Base-by-base conservation (phyloP, 2,888 invertebrate genomes). In the Diaphora mendica region DNA sequence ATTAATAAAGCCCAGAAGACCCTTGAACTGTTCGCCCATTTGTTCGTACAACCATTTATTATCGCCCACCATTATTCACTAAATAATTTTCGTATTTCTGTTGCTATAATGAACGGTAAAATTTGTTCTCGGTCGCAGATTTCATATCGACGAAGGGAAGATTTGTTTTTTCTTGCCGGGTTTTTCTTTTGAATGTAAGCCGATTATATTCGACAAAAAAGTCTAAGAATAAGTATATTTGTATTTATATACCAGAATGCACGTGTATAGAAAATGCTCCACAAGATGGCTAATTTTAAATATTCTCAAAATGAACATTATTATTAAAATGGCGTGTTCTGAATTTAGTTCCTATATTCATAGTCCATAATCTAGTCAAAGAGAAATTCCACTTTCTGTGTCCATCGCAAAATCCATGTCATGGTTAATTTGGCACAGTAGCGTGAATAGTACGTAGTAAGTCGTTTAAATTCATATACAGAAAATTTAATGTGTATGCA, bases 51-150 rank as follows among this genome's bases (percentile, higher is more conserved):
- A 82, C 77, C 85, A 87, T 88, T 88, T 87, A 79, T 84, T 80
- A 83, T 70, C 78, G 77, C 69, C 79, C 72, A 78, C 80, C 85
- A 88, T 88, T 88, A 87, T 85, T 85, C 82, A 85, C 81, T 76
- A 69, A 78, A 79, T 81, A 84, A 88, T 83, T 72, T 84, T 81
- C 71, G 73, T 73, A 79, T 78, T 75, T 79, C 74, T 72, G 76
- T 76, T 77, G 69, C 76, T 74, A 74, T 77, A 75, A 75, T 76
- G 76, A 79, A 75, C 73, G 76, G 72, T 75, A 51, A 74, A 72
- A 68, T 77, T 74, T 68, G 62, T 71, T 64, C 68, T 68, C 23
- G 23, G 30, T 59, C 67, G 23, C 64, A 64, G 39, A 68, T 74
- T 70, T 51, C 67, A 68, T 26, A 74, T 66, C 9, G 59, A 30